These are phyloP conservation scores for Drosophila robusta DNA, from an alignment of 2,888 invertebrate species.

Conservation along the genomic window DNA sequence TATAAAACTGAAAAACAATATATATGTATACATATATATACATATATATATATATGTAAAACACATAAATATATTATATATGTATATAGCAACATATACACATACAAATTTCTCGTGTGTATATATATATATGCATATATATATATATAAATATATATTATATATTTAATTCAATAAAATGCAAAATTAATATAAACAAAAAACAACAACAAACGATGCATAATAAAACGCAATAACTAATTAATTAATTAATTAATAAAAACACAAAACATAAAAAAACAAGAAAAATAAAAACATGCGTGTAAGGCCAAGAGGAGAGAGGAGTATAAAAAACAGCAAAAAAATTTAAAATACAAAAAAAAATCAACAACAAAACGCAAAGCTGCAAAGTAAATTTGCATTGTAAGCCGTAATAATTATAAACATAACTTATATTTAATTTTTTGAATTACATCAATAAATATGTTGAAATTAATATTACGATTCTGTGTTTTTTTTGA, in stretches of 20 bases:
- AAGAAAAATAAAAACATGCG: conserved; percentile 17
- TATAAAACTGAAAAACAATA: conserved; percentile 14
- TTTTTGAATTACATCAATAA: conserved; percentile 84
- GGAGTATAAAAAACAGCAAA: conserved; percentile 26
- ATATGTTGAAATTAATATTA: conserved; percentile 81
- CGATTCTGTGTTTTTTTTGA: background rate
- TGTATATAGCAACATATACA: conserved; percentile 50
- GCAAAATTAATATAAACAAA: conserved; percentile 27
- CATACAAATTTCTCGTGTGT: conserved; percentile 29
- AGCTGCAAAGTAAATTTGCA: conserved; percentile 83
- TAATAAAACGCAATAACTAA: conserved; percentile 41
- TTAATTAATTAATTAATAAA: conserved; percentile 20
- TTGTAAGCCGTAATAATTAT: conserved; percentile 76
- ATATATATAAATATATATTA: conserved; percentile 22
- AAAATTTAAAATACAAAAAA: conserved; percentile 22
- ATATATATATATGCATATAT: conserved; percentile 28
- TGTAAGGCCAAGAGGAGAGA: conserved; percentile 43
- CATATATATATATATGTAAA: conserved; percentile 11
- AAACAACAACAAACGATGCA: conserved; percentile 32
- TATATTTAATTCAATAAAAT: conserved; percentile 29
- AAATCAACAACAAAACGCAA: conserved; percentile 51
- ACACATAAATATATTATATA: conserved; percentile 42
- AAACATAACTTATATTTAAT: conserved; percentile 78
- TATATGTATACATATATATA: conserved; percentile 18
- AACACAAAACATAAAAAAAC: conserved; percentile 13